These are phyloP conservation scores for Pollenia amentaria DNA, from an alignment of 2,888 invertebrate genomes.

Conservation along the genomic window DNA sequence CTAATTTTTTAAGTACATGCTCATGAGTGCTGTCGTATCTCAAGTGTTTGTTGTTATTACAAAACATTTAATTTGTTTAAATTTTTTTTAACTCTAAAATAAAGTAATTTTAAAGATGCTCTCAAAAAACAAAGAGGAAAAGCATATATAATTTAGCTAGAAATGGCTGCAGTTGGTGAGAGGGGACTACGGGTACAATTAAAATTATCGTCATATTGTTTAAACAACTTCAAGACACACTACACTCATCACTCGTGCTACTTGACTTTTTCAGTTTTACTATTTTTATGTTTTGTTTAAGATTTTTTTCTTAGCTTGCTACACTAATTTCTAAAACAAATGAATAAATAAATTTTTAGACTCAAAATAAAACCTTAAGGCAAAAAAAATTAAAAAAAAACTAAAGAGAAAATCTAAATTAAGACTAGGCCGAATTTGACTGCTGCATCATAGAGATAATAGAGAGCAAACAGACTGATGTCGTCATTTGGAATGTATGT, in stretches of 20 bases:
- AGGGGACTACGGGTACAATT: conserved; percentile 49
- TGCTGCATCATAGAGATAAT: conserved; percentile 19
- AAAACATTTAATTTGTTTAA: conserved; percentile 49
- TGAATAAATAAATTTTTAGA: conserved; percentile 12
- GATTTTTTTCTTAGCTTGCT: conserved; percentile 22
- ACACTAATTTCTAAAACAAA: conserved; percentile 49
- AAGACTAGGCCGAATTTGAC: conserved; percentile 6
- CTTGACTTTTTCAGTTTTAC: conserved; percentile 60
- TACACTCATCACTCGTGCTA: conserved; percentile 64
- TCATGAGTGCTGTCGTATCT: conserved; percentile 42
- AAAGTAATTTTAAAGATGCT: conserved; percentile 55
- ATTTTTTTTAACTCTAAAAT: conserved; percentile 18
- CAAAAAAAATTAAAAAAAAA: background rate
- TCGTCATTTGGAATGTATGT: background rate
- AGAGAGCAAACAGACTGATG: background rate
- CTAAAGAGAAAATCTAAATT: conserved; percentile 7
- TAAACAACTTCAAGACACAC: conserved; percentile 54
- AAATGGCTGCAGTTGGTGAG: conserved; percentile 28
- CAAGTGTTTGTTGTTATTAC: conserved; percentile 68
- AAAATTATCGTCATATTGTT: conserved; percentile 69
- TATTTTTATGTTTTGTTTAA: background rate
- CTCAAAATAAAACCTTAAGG: background rate
- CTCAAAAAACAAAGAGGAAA: conserved; percentile 29
- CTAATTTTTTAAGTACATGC: conserved; percentile 63
- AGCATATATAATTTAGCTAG: conserved; percentile 1